A percentile compares a stretch with the other conserved stretches of the same genome.
Evolutionary conservation across 2,888 invertebrate genomes (phyloP).

Genomic region (Drosophila tripunctata): DNA sequence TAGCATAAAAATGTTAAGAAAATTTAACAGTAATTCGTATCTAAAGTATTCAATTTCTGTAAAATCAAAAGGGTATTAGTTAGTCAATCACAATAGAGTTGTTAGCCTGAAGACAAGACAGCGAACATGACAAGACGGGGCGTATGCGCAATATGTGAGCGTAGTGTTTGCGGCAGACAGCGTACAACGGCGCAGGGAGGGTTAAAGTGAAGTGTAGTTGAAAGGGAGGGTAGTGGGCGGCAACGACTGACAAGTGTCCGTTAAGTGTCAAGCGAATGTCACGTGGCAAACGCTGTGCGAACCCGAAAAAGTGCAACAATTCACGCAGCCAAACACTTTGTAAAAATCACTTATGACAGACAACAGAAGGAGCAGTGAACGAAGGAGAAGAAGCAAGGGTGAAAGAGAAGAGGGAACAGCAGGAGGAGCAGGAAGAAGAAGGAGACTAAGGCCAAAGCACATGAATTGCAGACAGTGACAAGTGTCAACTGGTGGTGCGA

Average conservation of each 20-base stretch:
- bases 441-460: constrained; percentile 7
- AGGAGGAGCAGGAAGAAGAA: background rate
- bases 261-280: constrained; percentile 67
- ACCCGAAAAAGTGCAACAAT: constrained; percentile 57
- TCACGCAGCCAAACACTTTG: constrained; percentile 67
- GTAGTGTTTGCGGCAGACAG: background rate
- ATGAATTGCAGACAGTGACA: constrained; percentile 40
- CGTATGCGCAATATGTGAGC: constrained; percentile 38
- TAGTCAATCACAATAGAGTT: background rate
- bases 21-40: too few species aligned
- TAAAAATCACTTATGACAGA: constrained; percentile 71
- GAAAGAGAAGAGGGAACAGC: background rate
- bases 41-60: too few species aligned
- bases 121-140: constrained; percentile 1
- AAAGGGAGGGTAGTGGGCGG: background rate
- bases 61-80: background rate
- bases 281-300: constrained; percentile 45
- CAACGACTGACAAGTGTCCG: constrained; percentile 55
- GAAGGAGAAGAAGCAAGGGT: background rate
- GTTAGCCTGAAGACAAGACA: background rate
- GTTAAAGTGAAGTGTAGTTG: background rate
- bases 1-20: too few species aligned
- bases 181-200: background rate
- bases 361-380: background rate
- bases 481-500: constrained; percentile 32